Evolutionary conservation across 2,113 vertebrate genomes (phyloP).

Genomic region (Nettapus auritus): DNA sequence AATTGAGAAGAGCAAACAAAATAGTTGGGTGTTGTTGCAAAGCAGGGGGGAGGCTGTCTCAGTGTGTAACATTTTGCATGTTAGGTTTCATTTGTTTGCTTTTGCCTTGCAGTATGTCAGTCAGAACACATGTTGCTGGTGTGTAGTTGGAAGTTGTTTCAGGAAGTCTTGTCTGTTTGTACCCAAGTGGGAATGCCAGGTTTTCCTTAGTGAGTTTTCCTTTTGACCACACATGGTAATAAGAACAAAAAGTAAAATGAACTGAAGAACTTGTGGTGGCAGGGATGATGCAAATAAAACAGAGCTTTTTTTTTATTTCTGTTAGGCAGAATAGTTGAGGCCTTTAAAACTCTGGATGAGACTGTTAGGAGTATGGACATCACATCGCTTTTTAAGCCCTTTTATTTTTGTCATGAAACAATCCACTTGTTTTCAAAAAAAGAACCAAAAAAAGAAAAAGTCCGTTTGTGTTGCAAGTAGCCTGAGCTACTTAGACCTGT

Average conservation of each 20-base stretch:
- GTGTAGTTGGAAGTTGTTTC: neutral
- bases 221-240: neutral
- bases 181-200: neutral
- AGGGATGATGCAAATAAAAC: neutral
- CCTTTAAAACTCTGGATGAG: neutral
- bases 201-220: neutral
- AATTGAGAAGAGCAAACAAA: constrained; percentile 19
- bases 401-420: neutral
- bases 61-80: neutral
- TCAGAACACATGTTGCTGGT: neutral
- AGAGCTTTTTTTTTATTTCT: neutral
- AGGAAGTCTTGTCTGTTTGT: neutral
- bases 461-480: neutral
- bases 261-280: neutral
- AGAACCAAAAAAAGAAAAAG: neutral
- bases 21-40: neutral
- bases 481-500: neutral
- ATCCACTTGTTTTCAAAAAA: neutral
- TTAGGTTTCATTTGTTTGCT: neutral
- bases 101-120: neutral
- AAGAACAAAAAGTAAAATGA: neutral
- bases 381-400: neutral
- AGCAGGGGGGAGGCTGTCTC: neutral
- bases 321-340: neutral
- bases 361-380: neutral